Evolutionary conservation across 2,797 vertebrate species (phyloP).

Genomic region (Crocidura indochinensis): DNA sequence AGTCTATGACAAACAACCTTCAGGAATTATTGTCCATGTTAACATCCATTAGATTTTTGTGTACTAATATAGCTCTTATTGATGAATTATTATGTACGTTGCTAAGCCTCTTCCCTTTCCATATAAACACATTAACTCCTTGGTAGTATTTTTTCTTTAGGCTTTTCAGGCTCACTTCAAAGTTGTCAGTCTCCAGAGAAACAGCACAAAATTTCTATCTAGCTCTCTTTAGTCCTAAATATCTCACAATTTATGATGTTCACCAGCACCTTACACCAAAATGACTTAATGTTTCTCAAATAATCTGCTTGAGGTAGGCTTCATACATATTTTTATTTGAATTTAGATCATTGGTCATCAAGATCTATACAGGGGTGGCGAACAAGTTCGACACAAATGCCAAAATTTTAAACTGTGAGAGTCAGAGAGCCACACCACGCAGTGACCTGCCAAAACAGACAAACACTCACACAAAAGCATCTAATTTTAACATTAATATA

Average conservation of each 20-base stretch:
- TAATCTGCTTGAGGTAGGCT: neutral
- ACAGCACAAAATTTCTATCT: constrained; percentile 4
- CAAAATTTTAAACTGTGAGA: too few species aligned
- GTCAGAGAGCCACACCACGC: too few species aligned
- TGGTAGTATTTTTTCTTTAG: neutral
- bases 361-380: too few species aligned
- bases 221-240: constrained; percentile 16
- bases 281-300: neutral
- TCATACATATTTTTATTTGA: neutral
- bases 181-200: constrained; percentile 5
- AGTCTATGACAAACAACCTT: neutral
- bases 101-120: constrained; percentile 12
- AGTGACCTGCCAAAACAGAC: too few species aligned
- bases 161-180: neutral
- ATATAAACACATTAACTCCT: neutral
- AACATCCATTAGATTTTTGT: neutral
- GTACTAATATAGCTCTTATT: neutral
- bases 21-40: constrained; percentile 8
- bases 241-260: neutral
- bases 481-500: too few species aligned
- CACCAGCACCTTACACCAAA: neutral
- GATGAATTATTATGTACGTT: neutral
- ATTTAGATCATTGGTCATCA: neutral
- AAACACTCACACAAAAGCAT: too few species aligned
- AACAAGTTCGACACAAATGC: too few species aligned